A percentile compares a stretch with the other conserved stretches of the same genome.
These are phyloP conservation scores for Hyla sarda DNA, from an alignment of 2,113 vertebrate species.

Conservation along the genomic window DNA sequence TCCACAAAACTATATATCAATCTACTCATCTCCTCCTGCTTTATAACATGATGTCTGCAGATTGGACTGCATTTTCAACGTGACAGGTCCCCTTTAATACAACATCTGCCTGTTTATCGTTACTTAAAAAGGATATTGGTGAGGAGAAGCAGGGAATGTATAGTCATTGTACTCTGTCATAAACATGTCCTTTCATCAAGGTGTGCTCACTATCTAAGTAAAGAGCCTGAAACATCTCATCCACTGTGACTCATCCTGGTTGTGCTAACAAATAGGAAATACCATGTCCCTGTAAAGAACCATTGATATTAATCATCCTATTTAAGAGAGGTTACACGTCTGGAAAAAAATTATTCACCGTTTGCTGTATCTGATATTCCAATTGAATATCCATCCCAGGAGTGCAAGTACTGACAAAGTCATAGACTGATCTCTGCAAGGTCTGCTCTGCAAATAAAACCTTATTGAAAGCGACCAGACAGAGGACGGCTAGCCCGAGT, in stretches of 20 bases:
- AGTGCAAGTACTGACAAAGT: conserved; percentile 56
- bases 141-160: not conserved
- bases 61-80: too few species aligned
- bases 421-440: conserved; percentile 52
- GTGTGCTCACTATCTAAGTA: conserved; percentile 27
- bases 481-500: not conserved
- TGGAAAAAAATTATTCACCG: conserved; percentile 63
- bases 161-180: conserved; percentile 2
- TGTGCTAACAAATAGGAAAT: conserved; percentile 60
- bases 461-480: conserved; percentile 17
- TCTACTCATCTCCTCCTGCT: too few species aligned
- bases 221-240: conserved; percentile 61
- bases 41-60: too few species aligned
- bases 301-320: conserved; percentile 63
- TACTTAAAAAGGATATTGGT: not conserved
- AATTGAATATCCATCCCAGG: conserved; percentile 55
- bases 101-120: not conserved
- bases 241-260: conserved; percentile 58
- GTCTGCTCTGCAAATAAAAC: conserved; percentile 42
- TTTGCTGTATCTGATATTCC: conserved; percentile 58
- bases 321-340: conserved; percentile 61
- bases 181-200: conserved; percentile 22
- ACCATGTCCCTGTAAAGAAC: conserved; percentile 54
- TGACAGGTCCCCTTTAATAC: not conserved
- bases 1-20: too few species aligned